Percentiles rank a stretch among this genome's conserved stretches.
Evolutionary conservation across 2,797 vertebrate species (phyloP).

Genomic region (Coreius guichenoti): DNA sequence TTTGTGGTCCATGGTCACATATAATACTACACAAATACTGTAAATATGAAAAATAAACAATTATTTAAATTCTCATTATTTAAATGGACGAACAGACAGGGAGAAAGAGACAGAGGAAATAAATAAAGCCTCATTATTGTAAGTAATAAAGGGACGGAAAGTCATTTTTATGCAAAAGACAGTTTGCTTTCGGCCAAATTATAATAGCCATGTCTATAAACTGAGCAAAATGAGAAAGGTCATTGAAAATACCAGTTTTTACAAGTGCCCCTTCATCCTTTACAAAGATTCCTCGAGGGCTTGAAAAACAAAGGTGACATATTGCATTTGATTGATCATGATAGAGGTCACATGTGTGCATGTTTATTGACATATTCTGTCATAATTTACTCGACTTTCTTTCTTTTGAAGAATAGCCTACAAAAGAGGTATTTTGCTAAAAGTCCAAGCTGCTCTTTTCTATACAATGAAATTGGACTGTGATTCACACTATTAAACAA

Average conservation of each 20-base stretch:
- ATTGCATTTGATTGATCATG: neutral
- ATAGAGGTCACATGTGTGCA: neutral
- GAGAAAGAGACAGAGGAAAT: neutral
- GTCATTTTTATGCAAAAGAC: conserved; percentile 47
- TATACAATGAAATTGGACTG: neutral
- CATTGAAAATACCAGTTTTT: conserved; percentile 35
- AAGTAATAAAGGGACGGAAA: conserved; percentile 1
- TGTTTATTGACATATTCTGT: neutral
- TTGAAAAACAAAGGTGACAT: conserved; percentile 1
- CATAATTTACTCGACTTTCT: neutral
- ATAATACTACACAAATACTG: no score
- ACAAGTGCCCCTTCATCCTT: conserved; percentile 27
- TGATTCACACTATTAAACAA: neutral
- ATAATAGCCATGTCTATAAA: conserved; percentile 39
- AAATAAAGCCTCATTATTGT: conserved; percentile 23
- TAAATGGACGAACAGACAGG: neutral
- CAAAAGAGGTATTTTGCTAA: neutral
- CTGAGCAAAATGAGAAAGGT: conserved; percentile 21
- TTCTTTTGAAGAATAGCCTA: neutral
- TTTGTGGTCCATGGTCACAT: neutral
- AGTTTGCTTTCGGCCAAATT: conserved; percentile 34
- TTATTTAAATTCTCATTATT: neutral
- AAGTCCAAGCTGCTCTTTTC: neutral
- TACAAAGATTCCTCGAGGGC: conserved; percentile 16
- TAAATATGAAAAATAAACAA: conserved; percentile 7